phyloP scores from a whole-genome alignment of 2,888 invertebrate species.

The Colostygia pectinataria region DNA sequence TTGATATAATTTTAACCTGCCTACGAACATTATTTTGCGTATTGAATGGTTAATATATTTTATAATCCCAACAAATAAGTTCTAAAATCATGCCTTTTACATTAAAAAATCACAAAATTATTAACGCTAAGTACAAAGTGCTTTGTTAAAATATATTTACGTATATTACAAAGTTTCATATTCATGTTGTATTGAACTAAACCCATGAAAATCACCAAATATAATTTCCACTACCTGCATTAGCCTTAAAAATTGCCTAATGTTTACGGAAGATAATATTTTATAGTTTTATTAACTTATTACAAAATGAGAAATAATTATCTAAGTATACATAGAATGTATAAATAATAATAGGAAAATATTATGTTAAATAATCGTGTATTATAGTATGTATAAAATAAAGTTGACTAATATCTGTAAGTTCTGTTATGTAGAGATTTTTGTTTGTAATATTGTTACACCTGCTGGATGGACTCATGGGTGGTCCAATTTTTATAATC shows the following conservation, averaged over 20 bases:
- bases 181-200: conserved; percentile 65
- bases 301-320: conserved; percentile 78
- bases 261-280: conserved; percentile 79
- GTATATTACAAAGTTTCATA: conserved; percentile 54
- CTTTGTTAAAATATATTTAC: conserved; percentile 59
- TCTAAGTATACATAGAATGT: conserved; percentile 80
- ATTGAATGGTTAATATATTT: no score
- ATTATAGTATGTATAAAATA: conserved; percentile 81
- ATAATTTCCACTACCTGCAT: conserved; percentile 79
- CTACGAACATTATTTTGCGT: no score
- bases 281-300: conserved; percentile 83
- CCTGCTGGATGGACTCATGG: conserved; percentile 73
- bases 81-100: conserved; percentile 15
- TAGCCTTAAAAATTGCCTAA: conserved; percentile 81
- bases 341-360: conserved; percentile 76
- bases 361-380: conserved; percentile 81
- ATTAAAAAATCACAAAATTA: conserved; percentile 15
- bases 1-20: no score
- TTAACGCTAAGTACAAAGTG: conserved; percentile 78
- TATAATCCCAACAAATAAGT: conserved; percentile 3
- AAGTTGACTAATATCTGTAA: conserved; percentile 82
- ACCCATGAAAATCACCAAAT: conserved; percentile 75
- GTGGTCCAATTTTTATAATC: conserved; percentile 83
- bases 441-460: conserved; percentile 83
- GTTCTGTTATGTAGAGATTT: conserved; percentile 83